Evolutionary conservation across 2,113 vertebrate genomes (phyloP), one percentile per base, ranked within the genome.

Genomic region (Centropus bengalensis): DNA sequence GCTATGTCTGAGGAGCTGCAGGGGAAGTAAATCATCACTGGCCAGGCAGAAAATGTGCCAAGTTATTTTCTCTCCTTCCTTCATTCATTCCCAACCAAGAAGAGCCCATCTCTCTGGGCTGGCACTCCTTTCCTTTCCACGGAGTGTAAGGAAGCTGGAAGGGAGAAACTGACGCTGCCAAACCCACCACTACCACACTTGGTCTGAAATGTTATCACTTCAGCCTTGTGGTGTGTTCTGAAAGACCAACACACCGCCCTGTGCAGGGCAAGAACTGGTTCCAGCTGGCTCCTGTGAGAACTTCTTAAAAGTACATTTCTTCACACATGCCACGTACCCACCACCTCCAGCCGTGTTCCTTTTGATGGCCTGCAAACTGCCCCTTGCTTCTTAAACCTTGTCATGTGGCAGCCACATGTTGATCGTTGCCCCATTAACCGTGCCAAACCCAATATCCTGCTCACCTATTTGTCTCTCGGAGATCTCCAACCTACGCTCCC

Each of bases 371-470:
- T 81, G 71, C 33, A 89, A 64, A 71, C 87, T 95, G 79, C 87
- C 91, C 82, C 82, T 95, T 95, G 82, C 83, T 59, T 42, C 87
- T 81, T 94, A 75, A 52, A 59, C 89, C 84, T 93, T 38, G 63
- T 83, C 93, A 94, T 95, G 64, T 95, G 95, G 94, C 85, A 88
- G 94, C 94, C 94, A 94, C 68, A 96, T 96, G 95, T 88, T 1
- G 55, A 77, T 82, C 51, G 80, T 75, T 88, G 74, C 87, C 60
- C 84, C 28, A 4, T 74, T 76, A 91, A 56, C 78, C 67, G 79
- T 56, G 84, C 75, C 83, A 88, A 42, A 94, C 33, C 55, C 47
- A 86, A 59, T 88, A 91, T 83, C 85, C 75, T 94, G 85, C 79
- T 88, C 85, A 91, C 88, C 89, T 95, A 74, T 86, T 91, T 93